Evolutionary conservation across 2,888 invertebrate species (phyloP).

Genomic region (Hermaeophaga mercurialis): DNA sequence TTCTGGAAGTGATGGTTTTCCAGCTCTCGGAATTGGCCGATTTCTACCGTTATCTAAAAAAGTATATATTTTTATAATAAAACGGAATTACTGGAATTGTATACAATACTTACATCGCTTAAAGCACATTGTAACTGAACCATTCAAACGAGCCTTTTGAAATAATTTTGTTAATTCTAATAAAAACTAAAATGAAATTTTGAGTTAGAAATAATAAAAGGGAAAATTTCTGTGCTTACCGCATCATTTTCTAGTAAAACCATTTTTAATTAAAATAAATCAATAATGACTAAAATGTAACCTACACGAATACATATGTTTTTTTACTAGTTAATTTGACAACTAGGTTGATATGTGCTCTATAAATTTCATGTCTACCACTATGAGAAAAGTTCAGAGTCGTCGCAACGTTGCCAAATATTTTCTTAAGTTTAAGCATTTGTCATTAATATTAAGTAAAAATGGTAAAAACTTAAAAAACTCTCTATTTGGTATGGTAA

Average conservation of each 20-base stretch:
- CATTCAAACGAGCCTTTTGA: conserved; percentile 78
- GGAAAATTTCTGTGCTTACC: conserved; percentile 57
- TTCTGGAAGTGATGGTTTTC: conserved; percentile 65
- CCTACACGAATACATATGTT: not conserved
- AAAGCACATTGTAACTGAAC: conserved; percentile 87
- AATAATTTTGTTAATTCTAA: conserved; percentile 84
- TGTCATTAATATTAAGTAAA: no score
- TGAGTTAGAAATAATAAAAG: conserved; percentile 4
- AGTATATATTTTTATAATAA: not conserved
- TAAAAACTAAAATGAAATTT: conserved; percentile 71
- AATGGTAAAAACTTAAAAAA: no score
- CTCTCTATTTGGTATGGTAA: no score
- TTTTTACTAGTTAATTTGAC: not conserved
- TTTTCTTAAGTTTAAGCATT: no score
- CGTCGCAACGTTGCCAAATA: no score
- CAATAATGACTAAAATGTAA: not conserved
- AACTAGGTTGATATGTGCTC: no score
- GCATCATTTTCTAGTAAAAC: conserved; percentile 71
- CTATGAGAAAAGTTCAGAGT: no score
- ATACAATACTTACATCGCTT: conserved; percentile 83
- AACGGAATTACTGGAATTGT: conserved; percentile 22
- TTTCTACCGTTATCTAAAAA: conserved; percentile 77
- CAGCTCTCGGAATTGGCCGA: conserved; percentile 74
- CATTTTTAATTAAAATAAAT: conserved; percentile 56
- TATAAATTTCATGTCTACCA: no score